Evolutionary conservation across 35 echinoderm and acorn worm genomes (phyloP).

Genomic region (Holothuria glaberrima): DNA sequence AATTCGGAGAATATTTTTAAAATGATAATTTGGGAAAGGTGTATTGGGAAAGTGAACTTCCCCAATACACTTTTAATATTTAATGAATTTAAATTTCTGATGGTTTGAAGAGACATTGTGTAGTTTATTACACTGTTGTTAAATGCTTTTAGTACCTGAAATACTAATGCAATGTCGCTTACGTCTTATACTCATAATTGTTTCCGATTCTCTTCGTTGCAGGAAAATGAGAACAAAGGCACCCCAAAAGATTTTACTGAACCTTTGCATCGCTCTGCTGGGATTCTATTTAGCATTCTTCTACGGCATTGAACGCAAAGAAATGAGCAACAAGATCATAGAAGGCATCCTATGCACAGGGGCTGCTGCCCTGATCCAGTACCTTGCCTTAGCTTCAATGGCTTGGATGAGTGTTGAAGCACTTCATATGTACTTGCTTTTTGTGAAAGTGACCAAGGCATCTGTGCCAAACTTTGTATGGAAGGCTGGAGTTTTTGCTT

Average conservation of each 20-base stretch:
- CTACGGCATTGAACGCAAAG: neutral
- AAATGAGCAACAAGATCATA: conserved; percentile 22
- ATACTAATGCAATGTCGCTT: neutral
- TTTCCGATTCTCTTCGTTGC: neutral
- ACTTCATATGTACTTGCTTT: conserved; percentile 12
- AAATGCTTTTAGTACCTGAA: no score
- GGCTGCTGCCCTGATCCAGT: conserved; percentile 17
- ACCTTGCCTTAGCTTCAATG: conserved; percentile 23
- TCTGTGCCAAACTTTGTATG: neutral
- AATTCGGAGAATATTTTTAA: no score
- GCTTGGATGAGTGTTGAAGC: conserved; percentile 35
- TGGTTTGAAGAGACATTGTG: no score
- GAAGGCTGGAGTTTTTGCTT: conserved; percentile 32
- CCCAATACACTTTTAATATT: no score
- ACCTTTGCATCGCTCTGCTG: neutral
- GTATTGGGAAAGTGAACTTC: no score
- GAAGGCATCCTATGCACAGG: neutral
- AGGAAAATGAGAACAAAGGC: conserved; percentile 25
- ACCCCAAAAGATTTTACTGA: conserved; percentile 22
- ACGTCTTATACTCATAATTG: no score
- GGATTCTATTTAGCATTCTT: conserved; percentile 17
- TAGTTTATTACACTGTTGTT: no score
- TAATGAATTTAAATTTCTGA: no score
- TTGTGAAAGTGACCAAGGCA: conserved; percentile 7
- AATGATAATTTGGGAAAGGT: no score